Percentiles rank a stretch among this genome's conserved stretches.
phyloP scores from a whole-genome alignment of 2,797 vertebrate genomes.

The Eulemur mongoz region DNA sequence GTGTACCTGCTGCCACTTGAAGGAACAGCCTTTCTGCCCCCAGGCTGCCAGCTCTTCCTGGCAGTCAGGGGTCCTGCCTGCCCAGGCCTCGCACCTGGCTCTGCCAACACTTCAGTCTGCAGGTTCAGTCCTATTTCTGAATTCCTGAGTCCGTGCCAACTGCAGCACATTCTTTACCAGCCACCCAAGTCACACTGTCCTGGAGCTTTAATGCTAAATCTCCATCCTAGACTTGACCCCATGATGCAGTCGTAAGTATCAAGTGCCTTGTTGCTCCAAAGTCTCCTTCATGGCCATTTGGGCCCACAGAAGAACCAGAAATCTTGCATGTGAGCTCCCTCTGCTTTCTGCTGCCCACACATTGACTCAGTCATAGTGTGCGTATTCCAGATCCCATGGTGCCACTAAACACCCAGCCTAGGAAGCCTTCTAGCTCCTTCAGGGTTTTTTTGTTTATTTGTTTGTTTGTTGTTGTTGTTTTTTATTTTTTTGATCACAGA shows the following conservation, averaged over 20 bases:
- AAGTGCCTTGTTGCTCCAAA: not conserved
- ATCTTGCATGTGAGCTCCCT: not conserved
- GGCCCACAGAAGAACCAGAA: not conserved
- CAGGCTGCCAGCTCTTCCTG: not conserved
- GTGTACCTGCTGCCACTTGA: not conserved
- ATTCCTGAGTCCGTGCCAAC: not conserved
- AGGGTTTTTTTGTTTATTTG: not conserved
- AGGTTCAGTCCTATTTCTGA: not conserved
- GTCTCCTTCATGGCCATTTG: not conserved
- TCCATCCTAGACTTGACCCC: not conserved
- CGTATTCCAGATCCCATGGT: not conserved
- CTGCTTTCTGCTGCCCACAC: not conserved
- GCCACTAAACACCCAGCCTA: not conserved
- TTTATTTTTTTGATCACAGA: not conserved
- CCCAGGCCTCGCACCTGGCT: not conserved
- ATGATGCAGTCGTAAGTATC: not conserved
- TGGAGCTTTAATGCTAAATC: not conserved
- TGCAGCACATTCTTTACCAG: not conserved
- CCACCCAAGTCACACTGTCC: not conserved
- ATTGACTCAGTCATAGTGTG: not conserved
- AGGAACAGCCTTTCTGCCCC: not conserved
- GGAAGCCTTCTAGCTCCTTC: not conserved
- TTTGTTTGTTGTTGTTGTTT: not conserved
- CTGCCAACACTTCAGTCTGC: not conserved
- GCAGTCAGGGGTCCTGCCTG: not conserved